Evolutionary conservation across 2,797 vertebrate species (phyloP), one percentile per base, ranked within the genome.

Genomic region (Arrhamphus sclerolepis): DNA sequence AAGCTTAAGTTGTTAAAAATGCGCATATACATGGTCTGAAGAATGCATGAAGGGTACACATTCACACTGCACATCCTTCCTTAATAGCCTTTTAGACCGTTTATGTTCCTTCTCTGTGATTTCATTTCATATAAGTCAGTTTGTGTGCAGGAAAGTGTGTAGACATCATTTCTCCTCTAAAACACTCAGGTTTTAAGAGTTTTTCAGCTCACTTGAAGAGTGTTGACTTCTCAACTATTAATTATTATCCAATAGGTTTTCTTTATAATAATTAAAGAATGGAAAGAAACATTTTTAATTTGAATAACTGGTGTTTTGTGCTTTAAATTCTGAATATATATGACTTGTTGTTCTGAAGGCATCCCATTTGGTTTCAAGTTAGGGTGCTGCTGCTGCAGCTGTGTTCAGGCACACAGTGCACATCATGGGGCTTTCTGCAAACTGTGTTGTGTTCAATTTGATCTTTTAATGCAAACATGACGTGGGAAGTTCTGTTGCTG

Each of bases 261-360:
- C 3, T 34, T 10, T 34, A 34, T 34, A 11, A 2, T 34, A 11
- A 34, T 34, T 16, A 39, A 5, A 42, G 41, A 6, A 43, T 18
- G 1, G 16, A 13, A 46, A 22, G 44, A 24, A 10, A 34, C 31
- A n/a, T 48, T 28, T n/a, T 18, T 21, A 16, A 31, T 11, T 21
- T 17, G 10, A 38, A 46, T 1, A 39, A 18, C 1, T 22, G 38
- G 18, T 14, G 44, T 47, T 21, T 10, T 26, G 7, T n/a, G 24
- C 28, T 60, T 50, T 49, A 20, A 56, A 43, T 38, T 26, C 48
- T 18, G n/a, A 26, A n/a, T 18, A 14, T 10, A 53, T 7, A 22
- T 1, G 7, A 60, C 21, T 22, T 2, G 9, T 72, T 56, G 22
- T 76, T 70, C 69, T 66, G 53, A 72, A 49, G 34, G 54, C 56